Evolutionary conservation across 2,113 vertebrate species (phyloP), one percentile per base, ranked within the genome.

Genomic region (Conger conger): DNA sequence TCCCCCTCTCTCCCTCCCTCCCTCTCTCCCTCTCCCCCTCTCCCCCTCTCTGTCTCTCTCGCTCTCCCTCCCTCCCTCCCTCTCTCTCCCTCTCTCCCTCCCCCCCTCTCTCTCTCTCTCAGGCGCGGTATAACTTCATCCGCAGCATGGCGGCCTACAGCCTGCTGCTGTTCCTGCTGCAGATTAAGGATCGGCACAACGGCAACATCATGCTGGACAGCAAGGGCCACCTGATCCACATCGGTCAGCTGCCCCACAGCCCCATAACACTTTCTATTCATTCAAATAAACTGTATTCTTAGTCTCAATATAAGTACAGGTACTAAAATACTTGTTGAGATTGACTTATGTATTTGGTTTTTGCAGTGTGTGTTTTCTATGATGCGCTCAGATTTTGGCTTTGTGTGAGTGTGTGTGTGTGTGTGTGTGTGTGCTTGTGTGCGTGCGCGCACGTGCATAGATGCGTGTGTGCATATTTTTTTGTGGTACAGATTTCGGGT

Each of bases 141-240:
- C 96, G 98, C 89, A 99, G 98, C 73, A 99, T 99, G 98, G 98
- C 98, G 0, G 98, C 98, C 1, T 99, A 99, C 83, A 99, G 98
- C 89, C 95, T 99, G 81, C 93, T 99, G 82, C 94, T 99, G 35
- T 99, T 99, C 92, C 94, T 99, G 93, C 96, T 99, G 80, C 98
- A 99, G 92, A 99, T 99, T 85, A 99, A 99, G 91, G 98, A 99
- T 93, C 91, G 98, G 87, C 98, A 99, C 94, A 99, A 99, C 0
- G 98, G 98, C 86, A 99, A 99, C 95, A 99, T 99, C 95, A 99
- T 99, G 98, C 93, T 99, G 95, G 98, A 99, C 93, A 97, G 97
- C 90, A 95, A 97, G 57, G 98, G 98, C 35, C 98, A 99, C 88
- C 95, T 99, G 91, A 99, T 99, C 89, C 98, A 99, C 86, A 99